phyloP scores from a whole-genome alignment of 2,797 vertebrate genomes.

The Malacoctenus gilli region DNA sequence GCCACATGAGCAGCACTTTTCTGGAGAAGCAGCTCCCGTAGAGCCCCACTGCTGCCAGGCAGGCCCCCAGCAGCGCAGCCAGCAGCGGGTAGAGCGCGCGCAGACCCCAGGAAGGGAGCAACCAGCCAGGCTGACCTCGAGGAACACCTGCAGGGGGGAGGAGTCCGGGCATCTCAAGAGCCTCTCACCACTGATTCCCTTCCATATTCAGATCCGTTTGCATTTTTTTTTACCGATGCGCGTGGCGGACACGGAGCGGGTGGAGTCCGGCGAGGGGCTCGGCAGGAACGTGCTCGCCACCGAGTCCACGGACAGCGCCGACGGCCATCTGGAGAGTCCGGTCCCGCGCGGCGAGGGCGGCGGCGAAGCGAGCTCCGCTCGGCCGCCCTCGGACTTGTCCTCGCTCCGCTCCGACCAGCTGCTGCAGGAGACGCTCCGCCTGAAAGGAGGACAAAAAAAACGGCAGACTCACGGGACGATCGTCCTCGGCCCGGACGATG shows the following conservation, averaged over 20 bases:
- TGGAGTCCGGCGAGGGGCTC: constrained; percentile 70
- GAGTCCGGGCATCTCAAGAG: neutral
- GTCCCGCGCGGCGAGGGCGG: constrained; percentile 22
- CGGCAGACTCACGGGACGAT: neutral
- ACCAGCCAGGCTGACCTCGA: constrained; percentile 63
- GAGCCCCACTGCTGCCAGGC: constrained; percentile 74
- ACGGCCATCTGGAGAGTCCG: constrained; percentile 65
- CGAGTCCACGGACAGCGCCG: constrained; percentile 71
- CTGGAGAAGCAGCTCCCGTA: constrained; percentile 79
- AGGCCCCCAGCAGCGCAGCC: constrained; percentile 64
- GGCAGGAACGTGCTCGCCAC: constrained; percentile 80
- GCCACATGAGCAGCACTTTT: constrained; percentile 80
- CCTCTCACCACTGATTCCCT: no score
- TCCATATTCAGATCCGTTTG: no score
- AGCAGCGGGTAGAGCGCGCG: constrained; percentile 71
- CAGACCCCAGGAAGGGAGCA: constrained; percentile 77
- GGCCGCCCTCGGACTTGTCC: constrained; percentile 38
- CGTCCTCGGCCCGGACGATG: no score
- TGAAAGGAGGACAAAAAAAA: constrained; percentile 43
- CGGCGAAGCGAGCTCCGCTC: constrained; percentile 12
- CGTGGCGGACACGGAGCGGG: constrained; percentile 73
- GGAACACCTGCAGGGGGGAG: constrained; percentile 69
- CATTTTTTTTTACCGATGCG: constrained; percentile 74
- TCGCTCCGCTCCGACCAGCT: constrained; percentile 73
- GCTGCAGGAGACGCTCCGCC: constrained; percentile 68